A percentile compares a stretch with the other conserved stretches of the same genome.
Evolutionary conservation across 2,888 invertebrate species (phyloP).

Genomic region (Apamea monoglypha): DNA sequence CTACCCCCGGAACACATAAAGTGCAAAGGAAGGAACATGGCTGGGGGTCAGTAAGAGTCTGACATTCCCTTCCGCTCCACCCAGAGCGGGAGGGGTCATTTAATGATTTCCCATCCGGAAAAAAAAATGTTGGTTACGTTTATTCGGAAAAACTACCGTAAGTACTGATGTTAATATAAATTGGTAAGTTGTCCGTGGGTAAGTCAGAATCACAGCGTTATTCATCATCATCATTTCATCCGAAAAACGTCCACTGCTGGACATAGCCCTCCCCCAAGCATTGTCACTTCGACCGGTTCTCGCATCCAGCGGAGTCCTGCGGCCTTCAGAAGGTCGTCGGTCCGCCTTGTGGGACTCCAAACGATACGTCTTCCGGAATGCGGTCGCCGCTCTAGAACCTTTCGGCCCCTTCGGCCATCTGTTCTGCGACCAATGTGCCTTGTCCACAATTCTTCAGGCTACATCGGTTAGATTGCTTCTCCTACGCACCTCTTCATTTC

Average conservation of each 20-base stretch:
- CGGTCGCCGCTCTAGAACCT: not conserved
- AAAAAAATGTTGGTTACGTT: too few relatives aligned
- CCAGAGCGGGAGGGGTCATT: too few relatives aligned
- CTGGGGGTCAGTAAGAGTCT: too few relatives aligned
- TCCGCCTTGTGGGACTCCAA: not conserved
- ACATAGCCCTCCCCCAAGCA: not conserved
- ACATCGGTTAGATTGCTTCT: not conserved
- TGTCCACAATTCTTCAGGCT: not conserved
- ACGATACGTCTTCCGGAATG: not conserved
- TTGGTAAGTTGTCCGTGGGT: too few relatives aligned
- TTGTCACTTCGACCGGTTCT: not conserved
- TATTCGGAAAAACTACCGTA: too few relatives aligned
- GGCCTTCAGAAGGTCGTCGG: not conserved
- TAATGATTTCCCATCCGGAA: too few relatives aligned
- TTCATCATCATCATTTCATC: not conserved
- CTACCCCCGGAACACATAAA: too few relatives aligned
- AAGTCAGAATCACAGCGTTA: too few relatives aligned
- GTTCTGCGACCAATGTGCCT: not conserved
- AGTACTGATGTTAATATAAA: too few relatives aligned
- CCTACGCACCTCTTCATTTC: not conserved
- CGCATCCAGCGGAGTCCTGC: not conserved
- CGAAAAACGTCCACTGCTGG: not conserved
- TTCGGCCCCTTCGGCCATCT: not conserved
- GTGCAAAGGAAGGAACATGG: too few relatives aligned
- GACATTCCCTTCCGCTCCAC: too few relatives aligned